Base-by-base conservation (phyloP, 1,140 invertebrate genomes). In the Hypothenemus hampei region DNA sequence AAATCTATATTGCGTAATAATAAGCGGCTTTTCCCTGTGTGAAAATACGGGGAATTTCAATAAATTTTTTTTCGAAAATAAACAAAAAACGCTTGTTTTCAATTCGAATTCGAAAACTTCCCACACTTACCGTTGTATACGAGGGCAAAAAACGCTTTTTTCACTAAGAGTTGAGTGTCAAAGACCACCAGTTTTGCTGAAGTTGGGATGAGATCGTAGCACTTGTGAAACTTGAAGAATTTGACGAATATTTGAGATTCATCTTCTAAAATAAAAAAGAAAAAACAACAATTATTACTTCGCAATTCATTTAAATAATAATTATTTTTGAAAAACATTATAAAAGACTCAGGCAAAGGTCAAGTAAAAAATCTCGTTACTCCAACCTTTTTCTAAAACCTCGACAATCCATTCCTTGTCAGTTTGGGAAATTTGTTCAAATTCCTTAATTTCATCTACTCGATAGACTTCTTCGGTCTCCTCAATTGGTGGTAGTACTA, bases 191-290 rank as follows among this genome's bases (percentile, higher is more conserved):
- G 77, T 77, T 99, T 99, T 48, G 95, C 93, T 72, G 93, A 97
- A 35, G 94, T 97, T 37, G 97, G 97, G 73, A 99, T 98, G 66
- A 99, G 81, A 79, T 99, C 97, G 77, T 99, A 99, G 73, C 96
- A 98, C 74, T 93, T 95, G 81, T 98, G 95, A 72, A 95, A 95
- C 74, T 95, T 93, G 84, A 99, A 98, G 79, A 99, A 98, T 71
- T 97, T 97, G 50, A 94, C 91, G 78, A 94, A 96, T 65, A 97
- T 93, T 75, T 94, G 89, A 65, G 89, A 91, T 73, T 96, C 91
- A 77, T 96, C 91, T 73, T 95, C 89, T 78, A 93, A 92, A 96
- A 87, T 44, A 91, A 91, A 62, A 62, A 70, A 72, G n/a, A 73
- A 72, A 75, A 59, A 36, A 29, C 3, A 43, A 10, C 3, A 1